Evolutionary conservation across 1,140 invertebrate species (phyloP), one percentile per base, ranked within the genome.

Genomic region (Odontomachus brunneus): DNA sequence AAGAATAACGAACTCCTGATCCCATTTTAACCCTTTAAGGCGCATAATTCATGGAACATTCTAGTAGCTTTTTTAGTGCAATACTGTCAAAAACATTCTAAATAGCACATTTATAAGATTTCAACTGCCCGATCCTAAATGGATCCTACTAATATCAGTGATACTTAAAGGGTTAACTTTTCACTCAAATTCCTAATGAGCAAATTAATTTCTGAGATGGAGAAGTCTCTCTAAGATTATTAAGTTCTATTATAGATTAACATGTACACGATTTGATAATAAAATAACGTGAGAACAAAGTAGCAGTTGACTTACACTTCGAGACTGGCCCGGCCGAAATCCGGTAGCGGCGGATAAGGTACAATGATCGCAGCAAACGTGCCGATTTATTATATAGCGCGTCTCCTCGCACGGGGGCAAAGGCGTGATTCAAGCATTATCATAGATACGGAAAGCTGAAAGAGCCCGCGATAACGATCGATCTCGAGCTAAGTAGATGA

Each of bases 401-500:
- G 5, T 24, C 24, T 76, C 26, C 33, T 19, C 17, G 29, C 24
- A 15, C n/a, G 24, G 38, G 26, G 60, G 19, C 11, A n/a, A 38
- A n/a, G 38, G 22, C 19, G 65, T 86, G 65, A 72, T 83, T 75
- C 51, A 33, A 48, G 55, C 29, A 67, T 66, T 83, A 86, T 83
- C 49, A 51, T 66, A 44, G 29, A 29, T 60, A 57, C n/a, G 19
- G 44, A 80, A 65, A 55, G 57, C 26, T 53, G 60, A 11, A 65
- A 62, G 38, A 63, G 22, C 14, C 29, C 44, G n/a, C 22, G 86
- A 87, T 86, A 87, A 87, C 62, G 49, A 84, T 87, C 74, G 75
- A 51, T 51, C 66, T 71, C 73, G 85, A 84, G 80, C 73, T 69
- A 44, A 33, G 49, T 60, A 60, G 65, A 51, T 66, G 71, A 76